Base-by-base conservation (phyloP, 2,888 invertebrate genomes). In the Heliconius ismenius region DNA sequence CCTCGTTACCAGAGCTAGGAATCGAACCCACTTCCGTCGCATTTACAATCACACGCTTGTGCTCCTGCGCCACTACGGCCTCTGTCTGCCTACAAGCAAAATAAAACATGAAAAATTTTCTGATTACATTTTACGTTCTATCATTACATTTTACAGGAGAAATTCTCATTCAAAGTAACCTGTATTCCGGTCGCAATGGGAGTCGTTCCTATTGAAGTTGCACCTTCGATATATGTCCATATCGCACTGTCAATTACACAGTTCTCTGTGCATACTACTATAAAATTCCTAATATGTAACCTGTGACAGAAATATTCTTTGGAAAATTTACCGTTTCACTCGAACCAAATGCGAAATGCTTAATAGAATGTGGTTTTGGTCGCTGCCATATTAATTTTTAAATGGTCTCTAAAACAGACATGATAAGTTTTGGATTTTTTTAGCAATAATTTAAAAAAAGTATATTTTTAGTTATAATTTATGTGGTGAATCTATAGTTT, bases 181-280 rank as follows among this genome's bases (percentile, higher is more conserved):
- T 58, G 10, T 24, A 58, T 58, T 70, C n/a, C 70, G n/a, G 15
- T 58, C 54, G 58, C 70, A 70, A 36, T 58, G 70, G 70, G 58
- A 58, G 58, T 58, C 36, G 70, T 70, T 58, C 58, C 36, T 70
- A 58, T 58, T 58, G 70, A 24, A 70, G 58, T 58, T 58, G 70
- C 58, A 70, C 70, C 70, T 70, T 32, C 58, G 36, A 70, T 36
- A 58, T 70, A 58, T 32, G 70, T 58, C 70, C 58, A 70, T 58
- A 70, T 70, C 70, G 70, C n/a, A 32, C 58, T 70, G 70, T 70
- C 70, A 70, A 70, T 70, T 70, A 70, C 26, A 9, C 32, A 58
- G 54, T 32, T 32, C 70, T 70, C 32, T 58, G 32, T 70, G 58
- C n/a, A 32, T 70, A 58, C 24, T 70, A 1, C 70, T 70, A 70